Percentiles rank a stretch among this genome's conserved stretches.
Evolutionary conservation across 2,888 invertebrate genomes (phyloP).

Genomic region (Punctoribates punctum): DNA sequence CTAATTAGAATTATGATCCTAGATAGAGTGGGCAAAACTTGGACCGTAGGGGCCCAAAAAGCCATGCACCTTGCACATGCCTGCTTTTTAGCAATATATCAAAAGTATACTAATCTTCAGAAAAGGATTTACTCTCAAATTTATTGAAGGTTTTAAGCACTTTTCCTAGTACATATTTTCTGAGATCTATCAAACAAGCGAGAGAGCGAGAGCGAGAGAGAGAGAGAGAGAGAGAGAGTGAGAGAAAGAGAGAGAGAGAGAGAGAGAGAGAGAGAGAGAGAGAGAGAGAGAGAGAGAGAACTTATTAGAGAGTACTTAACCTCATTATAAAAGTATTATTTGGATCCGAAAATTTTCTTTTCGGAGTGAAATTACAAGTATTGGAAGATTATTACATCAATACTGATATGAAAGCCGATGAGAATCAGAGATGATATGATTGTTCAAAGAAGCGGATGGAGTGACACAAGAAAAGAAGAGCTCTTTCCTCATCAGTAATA

Average conservation of each 20-base stretch:
- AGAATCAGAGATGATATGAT: neutral
- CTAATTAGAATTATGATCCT: no score
- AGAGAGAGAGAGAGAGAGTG: neutral
- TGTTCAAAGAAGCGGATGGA: neutral
- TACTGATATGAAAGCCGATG: neutral
- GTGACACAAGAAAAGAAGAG: neutral
- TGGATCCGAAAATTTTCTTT: neutral
- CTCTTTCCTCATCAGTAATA: no score
- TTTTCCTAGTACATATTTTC: neutral
- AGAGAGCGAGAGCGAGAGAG: neutral
- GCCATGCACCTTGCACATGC: no score
- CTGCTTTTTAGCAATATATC: neutral
- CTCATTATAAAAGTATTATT: constrained; percentile 34
- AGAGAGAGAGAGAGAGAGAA: neutral
- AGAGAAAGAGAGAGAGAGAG: neutral
- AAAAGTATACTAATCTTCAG: constrained; percentile 4
- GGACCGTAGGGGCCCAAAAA: no score
- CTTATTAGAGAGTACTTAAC: constrained; percentile 31
- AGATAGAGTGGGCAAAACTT: no score
- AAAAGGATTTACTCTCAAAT: neutral
- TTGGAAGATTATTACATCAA: neutral
- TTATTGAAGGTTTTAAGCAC: neutral
- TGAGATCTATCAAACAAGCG: neutral
- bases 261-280: neutral
- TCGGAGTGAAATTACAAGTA: neutral